phyloP scores from a whole-genome alignment of 2,797 vertebrate species.

The Sylvia borin region DNA sequence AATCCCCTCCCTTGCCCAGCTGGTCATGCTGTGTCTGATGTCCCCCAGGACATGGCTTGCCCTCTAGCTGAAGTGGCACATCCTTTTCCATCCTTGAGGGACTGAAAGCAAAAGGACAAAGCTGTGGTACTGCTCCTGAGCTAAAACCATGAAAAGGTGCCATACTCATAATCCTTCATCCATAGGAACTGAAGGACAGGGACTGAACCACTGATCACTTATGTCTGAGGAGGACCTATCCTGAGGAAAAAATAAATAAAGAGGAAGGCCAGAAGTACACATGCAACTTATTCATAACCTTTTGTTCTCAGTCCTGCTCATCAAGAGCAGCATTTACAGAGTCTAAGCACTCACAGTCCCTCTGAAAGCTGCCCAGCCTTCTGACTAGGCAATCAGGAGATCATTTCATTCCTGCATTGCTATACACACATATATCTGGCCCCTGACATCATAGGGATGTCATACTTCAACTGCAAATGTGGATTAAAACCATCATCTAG shows the following conservation, averaged over 20 bases:
- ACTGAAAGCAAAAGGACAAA: background rate
- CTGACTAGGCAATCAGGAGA: background rate
- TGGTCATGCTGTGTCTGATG: background rate
- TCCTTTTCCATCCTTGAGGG: background rate
- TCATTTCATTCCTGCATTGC: background rate
- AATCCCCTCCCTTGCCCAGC: rapidly evolving
- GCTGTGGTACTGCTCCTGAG: background rate
- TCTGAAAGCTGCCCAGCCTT: background rate
- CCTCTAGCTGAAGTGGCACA: background rate
- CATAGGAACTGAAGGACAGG: background rate
- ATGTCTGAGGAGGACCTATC: background rate
- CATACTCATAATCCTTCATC: background rate
- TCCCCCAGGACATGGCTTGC: rapidly evolving
- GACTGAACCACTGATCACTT: background rate
- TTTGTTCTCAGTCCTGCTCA: background rate
- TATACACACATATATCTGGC: background rate
- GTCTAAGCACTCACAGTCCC: background rate
- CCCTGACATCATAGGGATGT: background rate
- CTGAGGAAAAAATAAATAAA: background rate
- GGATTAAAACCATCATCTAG: background rate
- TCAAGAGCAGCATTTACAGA: background rate
- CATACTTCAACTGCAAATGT: background rate
- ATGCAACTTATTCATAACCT: background rate
- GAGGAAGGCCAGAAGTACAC: background rate
- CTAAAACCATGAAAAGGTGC: background rate